These are phyloP conservation scores for Ceraclea dissimilis DNA, from an alignment of 2,888 invertebrate species.

Conservation along the genomic window DNA sequence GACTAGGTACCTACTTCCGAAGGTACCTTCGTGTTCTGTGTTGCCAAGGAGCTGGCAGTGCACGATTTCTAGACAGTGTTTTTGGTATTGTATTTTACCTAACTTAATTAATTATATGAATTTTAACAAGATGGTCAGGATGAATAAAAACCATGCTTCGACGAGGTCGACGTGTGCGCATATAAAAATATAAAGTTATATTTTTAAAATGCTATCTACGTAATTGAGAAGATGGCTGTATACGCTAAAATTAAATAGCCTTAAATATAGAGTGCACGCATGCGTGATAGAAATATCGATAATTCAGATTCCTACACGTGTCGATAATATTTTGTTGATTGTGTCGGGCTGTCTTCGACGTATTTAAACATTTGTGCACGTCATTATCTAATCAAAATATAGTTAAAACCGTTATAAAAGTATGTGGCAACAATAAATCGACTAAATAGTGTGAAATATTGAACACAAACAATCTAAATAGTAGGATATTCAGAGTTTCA, in stretches of 20 bases:
- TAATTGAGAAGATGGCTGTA: too few species aligned
- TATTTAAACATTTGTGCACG: slow-evolving; percentile 21
- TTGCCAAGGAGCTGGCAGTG: too few species aligned
- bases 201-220: too few species aligned
- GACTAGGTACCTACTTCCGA: too few species aligned
- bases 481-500: slow-evolving; percentile 6
- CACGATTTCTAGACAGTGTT: too few species aligned
- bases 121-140: too few species aligned
- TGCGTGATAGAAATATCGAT: slow-evolving; percentile 22
- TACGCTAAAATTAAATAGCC: slow-evolving; percentile 4
- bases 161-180: too few species aligned
- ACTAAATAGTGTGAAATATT: slow-evolving; percentile 5
- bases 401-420: slow-evolving; percentile 7
- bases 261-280: slow-evolving; percentile 12
- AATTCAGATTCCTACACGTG: slow-evolving; percentile 23
- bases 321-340: slow-evolving; percentile 23
- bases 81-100: too few species aligned
- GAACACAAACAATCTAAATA: not conserved
- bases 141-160: too few species aligned
- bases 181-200: too few species aligned
- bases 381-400: slow-evolving; percentile 20
- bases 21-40: too few species aligned
- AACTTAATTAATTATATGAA: too few species aligned
- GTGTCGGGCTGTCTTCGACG: slow-evolving; percentile 20
- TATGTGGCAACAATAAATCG: slow-evolving; percentile 7